phyloP scores from a whole-genome alignment of 2,113 vertebrate species.

The Trematocara macrostoma region DNA sequence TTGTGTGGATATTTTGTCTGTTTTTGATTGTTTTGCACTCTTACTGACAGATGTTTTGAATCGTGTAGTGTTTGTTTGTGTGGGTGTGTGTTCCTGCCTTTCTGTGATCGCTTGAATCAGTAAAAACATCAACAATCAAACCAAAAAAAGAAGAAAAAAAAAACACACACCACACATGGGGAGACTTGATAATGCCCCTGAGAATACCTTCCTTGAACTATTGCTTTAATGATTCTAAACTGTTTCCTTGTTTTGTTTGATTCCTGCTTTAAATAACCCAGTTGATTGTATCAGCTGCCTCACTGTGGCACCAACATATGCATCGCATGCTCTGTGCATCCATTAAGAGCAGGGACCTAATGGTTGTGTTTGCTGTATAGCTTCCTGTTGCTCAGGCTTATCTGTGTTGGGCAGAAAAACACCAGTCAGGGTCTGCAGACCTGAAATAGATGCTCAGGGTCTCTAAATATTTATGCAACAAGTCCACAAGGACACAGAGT shows the following conservation, averaged over 20 bases:
- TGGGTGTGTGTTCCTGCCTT: background rate
- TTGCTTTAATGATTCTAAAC: background rate
- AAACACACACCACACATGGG: background rate
- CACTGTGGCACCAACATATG: background rate
- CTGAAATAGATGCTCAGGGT: background rate
- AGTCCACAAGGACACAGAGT: background rate
- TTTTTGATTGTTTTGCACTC: background rate
- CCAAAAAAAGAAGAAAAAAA: background rate
- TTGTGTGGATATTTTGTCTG: background rate
- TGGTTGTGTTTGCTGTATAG: background rate
- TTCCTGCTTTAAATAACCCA: background rate
- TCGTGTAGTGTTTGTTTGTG: background rate
- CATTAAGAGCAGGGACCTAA: background rate
- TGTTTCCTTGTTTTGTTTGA: background rate
- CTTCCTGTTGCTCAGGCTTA: constrained; percentile 27
- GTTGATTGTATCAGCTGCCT: background rate
- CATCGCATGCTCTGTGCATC: background rate
- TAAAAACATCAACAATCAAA: background rate
- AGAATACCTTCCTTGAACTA: background rate
- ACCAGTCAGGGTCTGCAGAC: background rate
- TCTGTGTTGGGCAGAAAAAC: background rate
- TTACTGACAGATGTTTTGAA: background rate
- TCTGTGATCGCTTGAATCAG: background rate
- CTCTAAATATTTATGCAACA: background rate
- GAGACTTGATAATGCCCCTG: background rate